These are phyloP conservation scores for Struthidea cinerea DNA, from an alignment of 2,113 vertebrate species.

Conservation along the genomic window DNA sequence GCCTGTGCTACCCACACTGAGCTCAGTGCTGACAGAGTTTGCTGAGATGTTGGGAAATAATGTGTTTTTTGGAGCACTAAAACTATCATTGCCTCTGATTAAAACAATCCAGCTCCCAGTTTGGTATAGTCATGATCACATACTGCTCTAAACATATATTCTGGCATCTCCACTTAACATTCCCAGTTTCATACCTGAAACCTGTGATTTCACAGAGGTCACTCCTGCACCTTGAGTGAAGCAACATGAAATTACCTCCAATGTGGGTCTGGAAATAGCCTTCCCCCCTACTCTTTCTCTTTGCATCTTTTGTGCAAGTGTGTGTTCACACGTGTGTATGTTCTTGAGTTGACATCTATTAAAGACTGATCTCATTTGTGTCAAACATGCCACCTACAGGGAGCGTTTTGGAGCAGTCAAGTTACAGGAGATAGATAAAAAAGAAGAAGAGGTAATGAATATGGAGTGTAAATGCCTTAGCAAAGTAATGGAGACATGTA, in stretches of 20 bases:
- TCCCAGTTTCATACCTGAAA: conserved; percentile 54
- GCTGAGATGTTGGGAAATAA: conserved; percentile 42
- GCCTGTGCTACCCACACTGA: background rate
- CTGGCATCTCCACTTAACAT: conserved; percentile 49
- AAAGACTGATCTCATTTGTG: conserved; percentile 68
- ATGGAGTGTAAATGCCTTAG: conserved; percentile 74
- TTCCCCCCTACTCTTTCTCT: background rate
- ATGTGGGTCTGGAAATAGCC: conserved; percentile 52
- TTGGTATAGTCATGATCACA: conserved; percentile 59
- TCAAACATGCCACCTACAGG: conserved; percentile 74
- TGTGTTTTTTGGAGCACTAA: conserved; percentile 43
- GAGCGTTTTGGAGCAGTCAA: conserved; percentile 64
- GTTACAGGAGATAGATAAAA: conserved; percentile 66
- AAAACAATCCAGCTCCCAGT: conserved; percentile 60
- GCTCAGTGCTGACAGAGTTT: background rate
- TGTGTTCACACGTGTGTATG: background rate
- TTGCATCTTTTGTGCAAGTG: background rate
- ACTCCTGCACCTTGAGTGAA: conserved; percentile 66
- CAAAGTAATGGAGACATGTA: conserved; percentile 78
- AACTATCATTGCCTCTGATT: conserved; percentile 63
- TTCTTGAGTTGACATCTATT: conserved; percentile 70
- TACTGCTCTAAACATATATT: conserved; percentile 59
- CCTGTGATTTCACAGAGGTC: conserved; percentile 70
- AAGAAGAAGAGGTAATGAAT: conserved; percentile 71
- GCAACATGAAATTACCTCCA: conserved; percentile 68